Evolutionary conservation across 2,888 invertebrate genomes (phyloP).

Genomic region (Cistogaster globosa): DNA sequence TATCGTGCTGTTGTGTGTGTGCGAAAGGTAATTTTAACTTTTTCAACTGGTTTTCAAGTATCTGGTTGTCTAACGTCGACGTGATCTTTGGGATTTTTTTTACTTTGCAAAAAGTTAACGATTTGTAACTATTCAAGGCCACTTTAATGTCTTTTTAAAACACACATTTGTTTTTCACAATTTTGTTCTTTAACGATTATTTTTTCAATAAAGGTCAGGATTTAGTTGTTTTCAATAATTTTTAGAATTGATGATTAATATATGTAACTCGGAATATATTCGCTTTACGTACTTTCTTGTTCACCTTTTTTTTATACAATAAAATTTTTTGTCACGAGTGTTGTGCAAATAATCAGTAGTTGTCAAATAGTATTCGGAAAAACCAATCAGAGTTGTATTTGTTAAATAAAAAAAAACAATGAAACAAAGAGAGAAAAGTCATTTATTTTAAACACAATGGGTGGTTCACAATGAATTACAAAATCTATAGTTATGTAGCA

Average conservation of each 20-base stretch:
- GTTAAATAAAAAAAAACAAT: neutral
- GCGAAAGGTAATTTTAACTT: slow-evolving; percentile 45
- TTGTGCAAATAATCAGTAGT: slow-evolving; percentile 48
- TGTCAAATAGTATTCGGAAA: neutral
- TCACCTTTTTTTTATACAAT: slow-evolving; percentile 55
- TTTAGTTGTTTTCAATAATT: slow-evolving; percentile 28
- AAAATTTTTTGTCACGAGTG: slow-evolving; percentile 33
- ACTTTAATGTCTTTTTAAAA: slow-evolving; percentile 4
- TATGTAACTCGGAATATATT: slow-evolving; percentile 27
- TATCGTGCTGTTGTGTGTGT: slow-evolving; percentile 24
- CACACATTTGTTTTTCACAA: slow-evolving; percentile 28
- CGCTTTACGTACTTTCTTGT: slow-evolving; percentile 31
- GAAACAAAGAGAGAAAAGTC: slow-evolving; percentile 5
- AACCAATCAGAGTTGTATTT: slow-evolving; percentile 52
- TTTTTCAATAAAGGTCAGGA: slow-evolving; percentile 11
- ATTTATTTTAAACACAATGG: neutral
- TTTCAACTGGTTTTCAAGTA: slow-evolving; percentile 64
- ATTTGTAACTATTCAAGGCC: slow-evolving; percentile 63
- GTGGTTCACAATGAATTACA: too few relatives aligned
- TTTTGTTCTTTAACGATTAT: neutral
- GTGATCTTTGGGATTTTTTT: slow-evolving; percentile 57
- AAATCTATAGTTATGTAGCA: too few relatives aligned
- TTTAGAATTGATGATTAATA: slow-evolving; percentile 59
- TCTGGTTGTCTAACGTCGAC: slow-evolving; percentile 62
- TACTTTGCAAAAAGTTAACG: slow-evolving; percentile 32